These are phyloP conservation scores for Salvelinus sp. DNA, from an alignment of 2,113 vertebrate species.

Conservation along the genomic window DNA sequence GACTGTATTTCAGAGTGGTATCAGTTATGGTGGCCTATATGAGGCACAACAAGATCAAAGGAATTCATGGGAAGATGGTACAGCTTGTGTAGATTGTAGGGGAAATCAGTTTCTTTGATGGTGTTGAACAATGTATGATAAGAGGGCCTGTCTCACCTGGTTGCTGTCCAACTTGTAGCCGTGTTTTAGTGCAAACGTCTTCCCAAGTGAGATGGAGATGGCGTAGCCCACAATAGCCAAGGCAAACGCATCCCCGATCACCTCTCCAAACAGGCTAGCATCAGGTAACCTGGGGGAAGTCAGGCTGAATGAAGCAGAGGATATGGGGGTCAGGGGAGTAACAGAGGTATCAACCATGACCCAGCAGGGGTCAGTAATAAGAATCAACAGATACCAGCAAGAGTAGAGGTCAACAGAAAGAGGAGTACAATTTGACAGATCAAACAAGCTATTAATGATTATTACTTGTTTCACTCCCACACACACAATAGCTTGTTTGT, in stretches of 20 bases:
- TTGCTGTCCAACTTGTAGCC: constrained; percentile 96
- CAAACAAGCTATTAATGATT: no score
- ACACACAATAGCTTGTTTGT: neutral
- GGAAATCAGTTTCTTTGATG: neutral
- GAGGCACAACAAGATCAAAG: neutral
- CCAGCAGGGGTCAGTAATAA: no score
- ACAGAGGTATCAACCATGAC: neutral
- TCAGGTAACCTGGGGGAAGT: constrained; percentile 76
- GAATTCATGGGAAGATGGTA: neutral
- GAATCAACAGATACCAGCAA: no score
- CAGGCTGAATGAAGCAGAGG: constrained; percentile 69
- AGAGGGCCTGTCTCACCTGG: constrained; percentile 77
- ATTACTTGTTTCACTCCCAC: neutral
- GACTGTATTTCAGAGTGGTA: no score
- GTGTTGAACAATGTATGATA: neutral
- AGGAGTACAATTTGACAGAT: neutral
- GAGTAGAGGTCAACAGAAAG: neutral
- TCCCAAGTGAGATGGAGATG: constrained; percentile 91
- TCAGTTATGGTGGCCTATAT: neutral
- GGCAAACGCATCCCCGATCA: constrained; percentile 87
- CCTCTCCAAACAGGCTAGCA: constrained; percentile 69
- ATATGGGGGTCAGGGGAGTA: neutral
- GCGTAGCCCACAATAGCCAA: constrained; percentile 92
- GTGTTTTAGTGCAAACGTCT: constrained; percentile 94
- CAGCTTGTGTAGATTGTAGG: neutral